Conservation (phyloP, 2,888 invertebrate genomes). For the Macrophya annulata region DNA sequence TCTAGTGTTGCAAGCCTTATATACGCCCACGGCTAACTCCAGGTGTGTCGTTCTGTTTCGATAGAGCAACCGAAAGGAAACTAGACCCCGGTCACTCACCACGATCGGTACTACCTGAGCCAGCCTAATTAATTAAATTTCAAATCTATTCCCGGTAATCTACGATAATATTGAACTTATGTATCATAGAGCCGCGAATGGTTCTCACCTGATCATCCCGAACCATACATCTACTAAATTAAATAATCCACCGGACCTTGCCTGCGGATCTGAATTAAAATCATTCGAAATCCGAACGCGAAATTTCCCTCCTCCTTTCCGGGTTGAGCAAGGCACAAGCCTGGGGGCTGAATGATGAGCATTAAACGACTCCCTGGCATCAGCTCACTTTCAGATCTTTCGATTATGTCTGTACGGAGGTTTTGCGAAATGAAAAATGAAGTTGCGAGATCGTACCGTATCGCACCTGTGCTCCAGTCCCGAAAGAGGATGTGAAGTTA, state of each 20-base stretch:
- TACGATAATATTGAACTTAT: slow-evolving; percentile 6
- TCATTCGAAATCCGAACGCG: not conserved
- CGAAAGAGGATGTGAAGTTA: not conserved
- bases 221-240: not conserved
- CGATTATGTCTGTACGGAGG: not conserved
- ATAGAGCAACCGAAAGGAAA: not conserved
- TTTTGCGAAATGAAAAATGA: slow-evolving; percentile 37
- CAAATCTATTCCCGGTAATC: slow-evolving; percentile 16
- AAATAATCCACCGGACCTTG: not conserved
- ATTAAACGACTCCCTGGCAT: not conserved
- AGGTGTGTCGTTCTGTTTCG: slow-evolving; percentile 48
- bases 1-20: slow-evolving; percentile 50
- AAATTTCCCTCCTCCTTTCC: not conserved
- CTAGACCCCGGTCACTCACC: slow-evolving; percentile 47
- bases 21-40: slow-evolving; percentile 46
- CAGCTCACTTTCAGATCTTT: not conserved
- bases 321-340: not conserved
- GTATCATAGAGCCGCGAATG: not conserved
- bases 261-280: not conserved
- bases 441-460: not conserved
- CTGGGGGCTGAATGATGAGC: not conserved
- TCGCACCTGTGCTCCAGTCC: slow-evolving; percentile 34
- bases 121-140: slow-evolving; percentile 32
- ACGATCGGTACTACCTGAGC: slow-evolving; percentile 11
- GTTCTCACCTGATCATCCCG: not conserved